Evolutionary conservation across 2,888 invertebrate species (phyloP).

Genomic region (Hermaeophaga mercurialis): DNA sequence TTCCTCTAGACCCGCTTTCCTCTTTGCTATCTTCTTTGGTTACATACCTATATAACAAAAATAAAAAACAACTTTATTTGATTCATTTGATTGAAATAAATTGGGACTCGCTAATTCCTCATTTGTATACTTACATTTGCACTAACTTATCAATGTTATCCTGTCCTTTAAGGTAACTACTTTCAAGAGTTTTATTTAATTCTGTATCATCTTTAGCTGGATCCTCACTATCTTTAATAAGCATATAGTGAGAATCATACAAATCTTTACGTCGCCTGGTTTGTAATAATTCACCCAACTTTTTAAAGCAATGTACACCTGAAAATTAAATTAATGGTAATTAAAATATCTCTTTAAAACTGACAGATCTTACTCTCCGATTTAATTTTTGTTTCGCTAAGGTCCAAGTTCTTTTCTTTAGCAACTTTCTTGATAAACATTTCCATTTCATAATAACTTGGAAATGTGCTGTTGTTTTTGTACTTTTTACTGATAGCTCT

Average conservation of each 20-base stretch:
- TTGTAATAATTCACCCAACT: slow-evolving; percentile 49
- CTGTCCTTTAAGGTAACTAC: slow-evolving; percentile 43
- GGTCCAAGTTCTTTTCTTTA: slow-evolving; percentile 40
- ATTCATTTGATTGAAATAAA: too few relatives aligned
- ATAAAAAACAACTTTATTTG: background rate
- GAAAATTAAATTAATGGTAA: slow-evolving; percentile 18
- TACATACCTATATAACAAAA: slow-evolving; percentile 36
- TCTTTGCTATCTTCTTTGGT: slow-evolving; percentile 39
- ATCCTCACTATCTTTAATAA: slow-evolving; percentile 45
- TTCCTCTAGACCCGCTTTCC: slow-evolving; percentile 27
- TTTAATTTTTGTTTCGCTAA: slow-evolving; percentile 43
- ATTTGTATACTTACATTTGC: slow-evolving; percentile 39
- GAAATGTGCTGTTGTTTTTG: slow-evolving; percentile 48
- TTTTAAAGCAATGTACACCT: slow-evolving; percentile 48
- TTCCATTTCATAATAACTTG: slow-evolving; percentile 49
- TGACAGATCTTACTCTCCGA: slow-evolving; percentile 47
- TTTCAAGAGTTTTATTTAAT: slow-evolving; percentile 43
- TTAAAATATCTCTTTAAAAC: too few relatives aligned
- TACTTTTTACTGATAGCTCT: slow-evolving; percentile 47
- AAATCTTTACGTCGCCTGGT: slow-evolving; percentile 48
- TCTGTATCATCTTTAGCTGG: slow-evolving; percentile 46
- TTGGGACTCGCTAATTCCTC: too few relatives aligned
- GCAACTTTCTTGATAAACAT: slow-evolving; percentile 45
- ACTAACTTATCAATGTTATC: slow-evolving; percentile 44
- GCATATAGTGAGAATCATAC: slow-evolving; percentile 46